These are phyloP conservation scores for Sphyrna mokarran DNA, from an alignment of 2,113 vertebrate genomes.

Conservation along the genomic window DNA sequence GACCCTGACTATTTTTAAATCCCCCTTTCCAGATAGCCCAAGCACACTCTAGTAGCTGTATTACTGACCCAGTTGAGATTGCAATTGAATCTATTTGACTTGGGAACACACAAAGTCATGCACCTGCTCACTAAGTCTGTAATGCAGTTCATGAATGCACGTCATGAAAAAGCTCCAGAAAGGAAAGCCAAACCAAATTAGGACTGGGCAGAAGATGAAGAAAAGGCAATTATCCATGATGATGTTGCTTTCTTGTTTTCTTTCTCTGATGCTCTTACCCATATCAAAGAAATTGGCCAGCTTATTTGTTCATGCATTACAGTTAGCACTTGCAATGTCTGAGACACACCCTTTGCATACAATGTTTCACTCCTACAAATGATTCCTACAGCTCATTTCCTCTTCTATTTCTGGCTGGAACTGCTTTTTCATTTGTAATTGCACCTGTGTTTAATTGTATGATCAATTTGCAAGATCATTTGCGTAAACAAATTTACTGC, in stretches of 20 bases:
- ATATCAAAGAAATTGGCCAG: not conserved
- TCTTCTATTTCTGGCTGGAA: not conserved
- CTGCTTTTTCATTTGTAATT: not conserved
- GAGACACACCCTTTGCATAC: not conserved
- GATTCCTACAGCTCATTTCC: not conserved
- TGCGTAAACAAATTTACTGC: not conserved
- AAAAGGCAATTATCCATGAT: not conserved
- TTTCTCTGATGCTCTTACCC: not conserved
- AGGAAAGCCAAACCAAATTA: not conserved
- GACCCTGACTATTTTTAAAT: not conserved
- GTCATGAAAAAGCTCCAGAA: not conserved
- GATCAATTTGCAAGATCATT: not conserved
- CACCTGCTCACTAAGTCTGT: not conserved
- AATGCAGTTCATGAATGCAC: not conserved
- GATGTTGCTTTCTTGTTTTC: not conserved
- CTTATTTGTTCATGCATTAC: not conserved
- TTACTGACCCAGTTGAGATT: not conserved
- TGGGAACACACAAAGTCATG: not conserved
- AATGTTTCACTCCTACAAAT: not conserved
- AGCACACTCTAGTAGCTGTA: not conserved
- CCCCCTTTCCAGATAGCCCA: not conserved
- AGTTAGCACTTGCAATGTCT: not conserved
- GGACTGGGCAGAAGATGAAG: not conserved
- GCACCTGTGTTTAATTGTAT: not conserved
- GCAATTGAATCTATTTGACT: not conserved